A percentile compares a stretch with the other conserved stretches of the same genome.
phyloP scores from a whole-genome alignment of 2,797 vertebrate genomes.

The Zenarchopterus dispar region DNA sequence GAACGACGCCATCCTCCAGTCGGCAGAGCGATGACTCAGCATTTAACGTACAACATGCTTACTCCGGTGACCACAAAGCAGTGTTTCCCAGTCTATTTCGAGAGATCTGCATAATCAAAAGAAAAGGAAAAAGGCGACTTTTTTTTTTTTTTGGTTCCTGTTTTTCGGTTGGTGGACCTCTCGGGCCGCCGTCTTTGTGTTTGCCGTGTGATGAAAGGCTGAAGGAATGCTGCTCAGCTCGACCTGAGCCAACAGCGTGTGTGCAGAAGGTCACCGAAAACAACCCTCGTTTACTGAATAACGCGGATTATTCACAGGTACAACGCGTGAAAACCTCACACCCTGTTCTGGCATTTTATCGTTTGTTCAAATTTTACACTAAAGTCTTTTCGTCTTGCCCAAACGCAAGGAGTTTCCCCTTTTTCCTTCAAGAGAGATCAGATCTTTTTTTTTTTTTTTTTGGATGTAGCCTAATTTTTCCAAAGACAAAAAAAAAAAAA shows the following conservation, averaged over 20 bases:
- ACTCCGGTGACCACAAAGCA: slow-evolving; percentile 2
- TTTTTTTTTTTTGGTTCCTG: not conserved
- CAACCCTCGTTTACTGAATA: slow-evolving; percentile 78
- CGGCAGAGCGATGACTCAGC: not conserved
- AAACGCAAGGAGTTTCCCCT: slow-evolving; percentile 4
- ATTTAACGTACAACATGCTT: slow-evolving; percentile 3
- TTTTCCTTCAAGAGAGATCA: slow-evolving; percentile 27
- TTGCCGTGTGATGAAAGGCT: slow-evolving; percentile 82
- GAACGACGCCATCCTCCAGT: not conserved
- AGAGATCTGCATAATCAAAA: slow-evolving; percentile 20
- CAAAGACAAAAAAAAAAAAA: too few relatives aligned
- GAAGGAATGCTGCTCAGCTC: slow-evolving; percentile 81
- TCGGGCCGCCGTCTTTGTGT: slow-evolving; percentile 68
- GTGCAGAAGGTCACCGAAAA: slow-evolving; percentile 80
- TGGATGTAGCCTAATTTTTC: too few relatives aligned
- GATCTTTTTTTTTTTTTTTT: not conserved
- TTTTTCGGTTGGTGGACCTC: slow-evolving; percentile 56
- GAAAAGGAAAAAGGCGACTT: slow-evolving; percentile 28
- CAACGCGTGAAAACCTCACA: slow-evolving; percentile 58
- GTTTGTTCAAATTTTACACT: not conserved
- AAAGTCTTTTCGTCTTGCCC: not conserved
- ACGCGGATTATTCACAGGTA: slow-evolving; percentile 73
- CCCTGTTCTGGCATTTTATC: slow-evolving; percentile 4
- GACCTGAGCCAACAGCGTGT: slow-evolving; percentile 69
- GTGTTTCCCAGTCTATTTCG: slow-evolving; percentile 14